Evolutionary conservation across 2,113 vertebrate genomes (phyloP), one percentile per base, ranked within the genome.

Genomic region (Sander vitreus): DNA sequence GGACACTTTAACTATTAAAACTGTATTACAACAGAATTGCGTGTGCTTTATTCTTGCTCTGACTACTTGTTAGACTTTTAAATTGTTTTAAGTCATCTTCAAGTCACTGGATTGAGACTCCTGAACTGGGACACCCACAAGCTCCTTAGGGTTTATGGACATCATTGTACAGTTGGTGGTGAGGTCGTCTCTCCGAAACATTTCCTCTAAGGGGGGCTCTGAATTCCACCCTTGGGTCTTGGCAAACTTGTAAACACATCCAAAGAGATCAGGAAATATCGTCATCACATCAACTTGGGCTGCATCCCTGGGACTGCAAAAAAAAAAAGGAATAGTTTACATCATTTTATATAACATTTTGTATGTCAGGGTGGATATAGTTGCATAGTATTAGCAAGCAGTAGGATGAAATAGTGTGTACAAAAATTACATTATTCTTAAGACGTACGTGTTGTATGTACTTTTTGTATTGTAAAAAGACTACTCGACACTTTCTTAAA

Each of bases 191-290:
- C n/a, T 75, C 50, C 12, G 0, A 79, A 88, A 84, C 86, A 88
- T 77, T 43, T 89, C 81, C 66, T 45, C 81, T 36, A 93, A 25
- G 0, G 67, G 80, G 0, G 55, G 23, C 76, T 77, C 73, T 60
- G 47, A 55, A 76, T 88, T 91, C 91, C 92, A 94, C 5, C 81
- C 85, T 73, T 23, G 74, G 6, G 4, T 70, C n/a, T 91, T 86
- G 57, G 90, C 77, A 78, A 91, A 94, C 25, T 23, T 89, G 67
- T 80, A 92, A 64, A 80, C 68, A 33, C 80, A 85, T 45, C 62
- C 78, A 75, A 92, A 92, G 11, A 94, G 90, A 75, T 85, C 68
- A 50, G 89, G 93, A 74, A 94, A 94, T 9, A 78, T 4, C 1
- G 0, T 1, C 36, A 85, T 57, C 33, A 91, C 0, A 2, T 92